Base-by-base conservation (phyloP, 2,797 vertebrate genomes). In the Dendrocincla fuliginosa region DNA sequence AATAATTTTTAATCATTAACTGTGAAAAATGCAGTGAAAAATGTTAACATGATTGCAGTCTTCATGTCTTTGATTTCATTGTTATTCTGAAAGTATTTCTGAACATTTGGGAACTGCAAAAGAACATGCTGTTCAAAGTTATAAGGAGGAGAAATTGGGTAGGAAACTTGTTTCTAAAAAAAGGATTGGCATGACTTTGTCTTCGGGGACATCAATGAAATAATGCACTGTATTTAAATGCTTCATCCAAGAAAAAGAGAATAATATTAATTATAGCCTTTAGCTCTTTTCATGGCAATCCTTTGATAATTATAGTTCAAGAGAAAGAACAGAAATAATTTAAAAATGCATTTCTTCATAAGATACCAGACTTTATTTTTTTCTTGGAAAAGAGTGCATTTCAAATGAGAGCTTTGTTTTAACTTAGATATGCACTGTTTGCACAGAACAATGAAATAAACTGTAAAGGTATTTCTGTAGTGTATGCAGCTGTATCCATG, bases 181-280 rank as follows among this genome's bases (percentile, higher is more conserved):
- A 94, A 88, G 57, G 33, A 85, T 91, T 93, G 55, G 44, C 73
- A 73, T 93, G 35, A 88, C 84, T 55, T 82, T 79, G 86, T 78
- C 95, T 93, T 37, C 46, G 56, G 46, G 81, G 81, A 82, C 74
- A 93, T 93, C 42, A 92, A 53, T 50, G 87, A 92, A 95, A 93
- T 94, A 95, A 88, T 84, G 37, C 73, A 82, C 63, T 93, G 89
- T 79, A 88, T 97, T 97, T 93, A 95, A 96, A 94, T 92, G 68
- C 46, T 97, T 96, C 71, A 93, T 87, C 64, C 53, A 89, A 91
- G 90, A 94, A 94, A 94, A 89, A 95, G 86, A 92, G 93, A 97
- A 94, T 88, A 92, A 92, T 92, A 96, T 96, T 97, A 97, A 96
- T 97, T 96, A 96, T 93, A 96, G 95, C 93, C 94, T 77, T 96